A percentile compares a stretch with the other conserved stretches of the same genome.
Conservation (phyloP, 2,113 vertebrate species). For the Cricetomys ansorgei region DNA sequence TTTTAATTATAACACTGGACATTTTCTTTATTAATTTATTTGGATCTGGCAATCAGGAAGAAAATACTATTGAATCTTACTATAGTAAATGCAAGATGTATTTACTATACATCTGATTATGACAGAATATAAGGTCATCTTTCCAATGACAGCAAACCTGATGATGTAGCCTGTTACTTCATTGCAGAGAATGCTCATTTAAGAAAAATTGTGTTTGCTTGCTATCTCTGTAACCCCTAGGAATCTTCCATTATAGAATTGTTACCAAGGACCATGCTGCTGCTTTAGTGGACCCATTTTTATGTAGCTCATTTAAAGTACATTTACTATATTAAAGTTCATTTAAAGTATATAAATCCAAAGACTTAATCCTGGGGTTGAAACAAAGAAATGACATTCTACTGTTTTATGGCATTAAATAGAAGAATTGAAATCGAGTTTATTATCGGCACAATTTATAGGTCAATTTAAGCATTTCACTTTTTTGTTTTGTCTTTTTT, state of each 20-base stretch:
- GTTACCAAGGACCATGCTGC: constrained; percentile 43
- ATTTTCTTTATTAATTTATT: constrained; percentile 37
- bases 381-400: constrained; percentile 73
- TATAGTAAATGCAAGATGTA: constrained; percentile 15
- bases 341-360: not conserved
- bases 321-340: no score
- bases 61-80: not conserved
- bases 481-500: not conserved
- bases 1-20: constrained; percentile 7
- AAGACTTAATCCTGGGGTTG: constrained; percentile 22
- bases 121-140: constrained; percentile 40
- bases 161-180: not conserved
- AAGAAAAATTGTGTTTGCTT: constrained; percentile 54
- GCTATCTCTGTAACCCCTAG: not conserved
- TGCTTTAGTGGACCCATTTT: constrained; percentile 45
- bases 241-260: constrained; percentile 59
- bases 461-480: constrained; percentile 33
- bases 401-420: constrained; percentile 18
- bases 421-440: constrained; percentile 30
- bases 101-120: constrained; percentile 34
- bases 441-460: constrained; percentile 20
- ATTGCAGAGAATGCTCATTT: not conserved
- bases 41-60: constrained; percentile 1
- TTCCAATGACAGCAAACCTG: not conserved
- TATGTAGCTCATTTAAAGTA: constrained; percentile 14